A percentile compares a stretch with the other conserved stretches of the same genome.
These are phyloP conservation scores for Eilema depressum DNA, from an alignment of 2,888 invertebrate genomes.

Conservation along the genomic window DNA sequence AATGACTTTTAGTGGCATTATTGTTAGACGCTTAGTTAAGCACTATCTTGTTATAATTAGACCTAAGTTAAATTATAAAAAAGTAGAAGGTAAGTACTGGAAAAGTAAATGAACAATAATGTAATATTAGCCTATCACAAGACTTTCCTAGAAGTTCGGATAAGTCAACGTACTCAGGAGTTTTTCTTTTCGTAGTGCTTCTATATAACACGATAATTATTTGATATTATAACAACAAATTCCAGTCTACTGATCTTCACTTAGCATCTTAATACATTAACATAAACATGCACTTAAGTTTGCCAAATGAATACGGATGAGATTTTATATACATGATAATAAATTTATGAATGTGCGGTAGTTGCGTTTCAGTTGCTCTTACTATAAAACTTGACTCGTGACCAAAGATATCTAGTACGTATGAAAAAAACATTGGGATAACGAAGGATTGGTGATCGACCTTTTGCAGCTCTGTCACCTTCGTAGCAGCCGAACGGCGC, in stretches of 20 bases:
- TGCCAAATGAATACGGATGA: not conserved
- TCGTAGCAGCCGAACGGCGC: conserved; percentile 72
- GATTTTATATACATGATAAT: conserved; percentile 17
- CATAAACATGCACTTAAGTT: not conserved
- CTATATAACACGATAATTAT: conserved; percentile 36
- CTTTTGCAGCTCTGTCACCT: conserved; percentile 79
- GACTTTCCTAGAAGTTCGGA: conserved; percentile 42
- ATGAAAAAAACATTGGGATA: conserved; percentile 49
- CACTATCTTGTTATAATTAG: not conserved
- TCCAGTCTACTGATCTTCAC: conserved; percentile 16
- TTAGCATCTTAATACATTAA: conserved; percentile 2
- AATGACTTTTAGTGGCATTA: conserved; percentile 68
- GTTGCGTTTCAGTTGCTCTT: conserved; percentile 36
- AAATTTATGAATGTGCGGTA: conserved; percentile 21
- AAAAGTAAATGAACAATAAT: not conserved
- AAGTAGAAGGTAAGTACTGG: not conserved
- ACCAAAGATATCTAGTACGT: conserved; percentile 31
- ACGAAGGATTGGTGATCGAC: conserved; percentile 72
- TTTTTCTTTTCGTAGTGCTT: conserved; percentile 52
- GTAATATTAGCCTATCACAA: not conserved
- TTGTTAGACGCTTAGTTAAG: conserved; percentile 24
- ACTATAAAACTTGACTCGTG: conserved; percentile 20
- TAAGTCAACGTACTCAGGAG: conserved; percentile 48
- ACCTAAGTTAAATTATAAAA: not conserved
- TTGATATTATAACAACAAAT: conserved; percentile 34